Conservation (phyloP, 2,888 invertebrate genomes). For the Amphipyra berbera region DNA sequence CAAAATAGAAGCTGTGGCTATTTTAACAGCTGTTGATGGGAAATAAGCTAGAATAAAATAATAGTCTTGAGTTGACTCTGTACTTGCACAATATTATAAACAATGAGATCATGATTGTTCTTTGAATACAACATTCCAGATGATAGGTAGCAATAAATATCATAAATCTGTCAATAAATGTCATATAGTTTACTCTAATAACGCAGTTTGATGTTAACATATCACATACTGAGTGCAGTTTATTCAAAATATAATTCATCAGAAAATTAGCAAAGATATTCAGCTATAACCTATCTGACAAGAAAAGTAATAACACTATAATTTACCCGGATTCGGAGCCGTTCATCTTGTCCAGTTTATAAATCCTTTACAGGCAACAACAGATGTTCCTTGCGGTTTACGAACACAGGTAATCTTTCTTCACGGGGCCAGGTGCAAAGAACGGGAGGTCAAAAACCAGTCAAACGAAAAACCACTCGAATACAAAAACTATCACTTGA, state of each 20-base stretch:
- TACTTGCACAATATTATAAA: conserved; percentile 24
- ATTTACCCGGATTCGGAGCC: conserved; percentile 94
- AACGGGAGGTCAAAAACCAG: conserved; percentile 68
- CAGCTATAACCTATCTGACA: conserved; percentile 59
- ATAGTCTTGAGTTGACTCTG: conserved; percentile 16
- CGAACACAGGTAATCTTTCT: conserved; percentile 70
- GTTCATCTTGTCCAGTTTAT: conserved; percentile 90
- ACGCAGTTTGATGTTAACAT: conserved; percentile 19
- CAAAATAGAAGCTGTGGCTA: neutral
- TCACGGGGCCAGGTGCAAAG: conserved; percentile 74
- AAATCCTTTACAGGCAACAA: conserved; percentile 58
- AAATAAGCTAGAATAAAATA: neutral
- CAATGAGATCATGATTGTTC: conserved; percentile 42
- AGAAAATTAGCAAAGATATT: conserved; percentile 10
- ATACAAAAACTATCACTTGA: conserved; percentile 73
- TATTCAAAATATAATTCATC: conserved; percentile 5
- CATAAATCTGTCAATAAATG: neutral
- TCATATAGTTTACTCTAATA: conserved; percentile 6
- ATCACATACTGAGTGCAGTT: conserved; percentile 1
- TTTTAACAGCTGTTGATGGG: neutral
- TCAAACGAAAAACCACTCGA: conserved; percentile 71
- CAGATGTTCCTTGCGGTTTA: conserved; percentile 68
- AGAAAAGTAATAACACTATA: conserved; percentile 62
- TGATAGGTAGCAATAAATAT: conserved; percentile 10
- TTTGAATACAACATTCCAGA: conserved; percentile 14